Evolutionary conservation across 2,797 vertebrate genomes (phyloP).

Genomic region (Urophycis tenuis): DNA sequence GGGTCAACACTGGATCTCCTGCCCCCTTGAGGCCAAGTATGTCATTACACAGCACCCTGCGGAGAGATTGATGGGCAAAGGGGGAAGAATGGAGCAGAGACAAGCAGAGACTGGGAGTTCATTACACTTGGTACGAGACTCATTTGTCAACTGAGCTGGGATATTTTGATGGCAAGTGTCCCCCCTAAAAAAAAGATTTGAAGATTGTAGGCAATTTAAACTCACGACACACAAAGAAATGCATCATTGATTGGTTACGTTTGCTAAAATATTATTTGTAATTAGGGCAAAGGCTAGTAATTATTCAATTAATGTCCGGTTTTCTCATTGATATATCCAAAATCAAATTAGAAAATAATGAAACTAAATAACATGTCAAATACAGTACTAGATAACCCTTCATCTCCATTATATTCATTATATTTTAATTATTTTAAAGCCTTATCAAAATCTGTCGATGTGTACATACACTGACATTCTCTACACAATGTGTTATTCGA

Average conservation of each 20-base stretch:
- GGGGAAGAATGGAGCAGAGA: constrained; percentile 21
- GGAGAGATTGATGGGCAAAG: constrained; percentile 29
- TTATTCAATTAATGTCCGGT: background rate
- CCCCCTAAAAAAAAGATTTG: constrained; percentile 1
- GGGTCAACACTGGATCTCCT: constrained; percentile 82
- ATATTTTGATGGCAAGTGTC: constrained; percentile 13
- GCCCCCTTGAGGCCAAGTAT: constrained; percentile 87
- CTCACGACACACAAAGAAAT: constrained; percentile 11
- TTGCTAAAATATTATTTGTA: background rate
- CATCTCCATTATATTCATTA: background rate
- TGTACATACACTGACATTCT: background rate
- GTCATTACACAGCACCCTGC: constrained; percentile 83
- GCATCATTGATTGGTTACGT: too few species aligned
- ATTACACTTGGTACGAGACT: constrained; percentile 30
- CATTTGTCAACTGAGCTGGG: constrained; percentile 45
- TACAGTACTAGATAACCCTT: background rate
- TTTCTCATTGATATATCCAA: background rate
- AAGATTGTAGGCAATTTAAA: constrained; percentile 30
- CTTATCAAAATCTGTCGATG: background rate
- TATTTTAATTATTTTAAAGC: background rate
- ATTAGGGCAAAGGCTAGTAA: too few species aligned
- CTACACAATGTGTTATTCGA: background rate
- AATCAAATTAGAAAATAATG: background rate
- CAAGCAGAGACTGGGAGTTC: background rate
- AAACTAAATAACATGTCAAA: background rate